Evolutionary conservation across 2,888 invertebrate species (phyloP).

Genomic region (Eudemis profundana): DNA sequence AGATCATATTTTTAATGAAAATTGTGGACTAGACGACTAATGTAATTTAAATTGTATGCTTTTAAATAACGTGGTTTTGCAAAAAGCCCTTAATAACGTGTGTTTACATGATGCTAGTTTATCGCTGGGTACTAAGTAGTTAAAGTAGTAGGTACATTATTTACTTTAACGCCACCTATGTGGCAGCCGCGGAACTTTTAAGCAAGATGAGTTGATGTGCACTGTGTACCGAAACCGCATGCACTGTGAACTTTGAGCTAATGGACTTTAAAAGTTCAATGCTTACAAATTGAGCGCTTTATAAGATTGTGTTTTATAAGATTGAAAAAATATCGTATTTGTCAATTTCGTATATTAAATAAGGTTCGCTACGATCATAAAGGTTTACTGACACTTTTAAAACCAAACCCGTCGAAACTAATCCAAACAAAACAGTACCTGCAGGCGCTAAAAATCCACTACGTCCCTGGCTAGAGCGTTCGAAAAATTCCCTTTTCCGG

Average conservation of each 20-base stretch:
- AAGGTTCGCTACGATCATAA: neutral
- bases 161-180: conserved; percentile 56
- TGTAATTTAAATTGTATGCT: conserved; percentile 37
- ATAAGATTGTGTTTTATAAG: neutral
- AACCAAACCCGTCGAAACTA: neutral
- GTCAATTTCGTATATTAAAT: neutral
- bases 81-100: conserved; percentile 28
- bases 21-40: conserved; percentile 29
- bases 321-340: neutral
- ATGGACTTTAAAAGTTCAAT: neutral
- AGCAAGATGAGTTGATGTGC: conserved; percentile 20
- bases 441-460: conserved; percentile 2
- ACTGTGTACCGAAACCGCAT: neutral
- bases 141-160: neutral
- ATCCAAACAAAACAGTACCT: conserved; percentile 20
- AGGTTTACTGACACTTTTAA: neutral
- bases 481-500: conserved; percentile 43
- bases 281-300: too few relatives aligned
- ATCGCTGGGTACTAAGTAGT: conserved; percentile 13
- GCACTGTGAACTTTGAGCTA: neutral
- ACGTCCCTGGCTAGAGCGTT: conserved; percentile 16
- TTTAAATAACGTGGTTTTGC: conserved; percentile 28
- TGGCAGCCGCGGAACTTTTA: conserved; percentile 40
- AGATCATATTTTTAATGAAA: conserved; percentile 31
- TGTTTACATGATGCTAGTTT: conserved; percentile 30